Evolutionary conservation across 2,113 vertebrate genomes (phyloP).

Genomic region (Picathartes gymnocephalus): DNA sequence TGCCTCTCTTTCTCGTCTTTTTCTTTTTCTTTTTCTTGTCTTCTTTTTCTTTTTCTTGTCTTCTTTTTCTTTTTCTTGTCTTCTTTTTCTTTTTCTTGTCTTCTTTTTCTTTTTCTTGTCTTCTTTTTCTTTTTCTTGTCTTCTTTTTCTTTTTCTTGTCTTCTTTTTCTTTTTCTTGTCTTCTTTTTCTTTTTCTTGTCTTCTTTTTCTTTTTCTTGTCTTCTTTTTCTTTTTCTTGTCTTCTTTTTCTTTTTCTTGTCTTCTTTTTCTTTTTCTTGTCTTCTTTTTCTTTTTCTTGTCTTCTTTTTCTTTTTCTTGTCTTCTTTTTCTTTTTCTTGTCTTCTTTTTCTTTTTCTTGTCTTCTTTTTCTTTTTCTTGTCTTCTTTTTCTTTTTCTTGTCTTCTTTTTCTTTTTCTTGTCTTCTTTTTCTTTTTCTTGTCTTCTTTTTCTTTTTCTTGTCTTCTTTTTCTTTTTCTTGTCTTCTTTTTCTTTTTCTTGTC

Average conservation of each 20-base stretch:
- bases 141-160: no score
- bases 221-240: neutral
- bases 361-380: no score
- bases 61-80: neutral
- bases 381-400: no score
- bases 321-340: accelerated
- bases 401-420: neutral
- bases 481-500: no score
- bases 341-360: accelerated
- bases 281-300: accelerated
- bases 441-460: accelerated
- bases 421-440: no score
- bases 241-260: no score
- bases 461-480: no score
- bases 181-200: accelerated
- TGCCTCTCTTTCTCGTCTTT: neutral
- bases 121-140: neutral
- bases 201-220: no score
- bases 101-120: no score
- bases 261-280: accelerated
- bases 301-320: no score
- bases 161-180: no score
- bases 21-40: neutral
- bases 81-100: neutral
- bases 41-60: no score